Conservation (phyloP, 1,140 invertebrate genomes). For the Drosophila ironensis region DNA sequence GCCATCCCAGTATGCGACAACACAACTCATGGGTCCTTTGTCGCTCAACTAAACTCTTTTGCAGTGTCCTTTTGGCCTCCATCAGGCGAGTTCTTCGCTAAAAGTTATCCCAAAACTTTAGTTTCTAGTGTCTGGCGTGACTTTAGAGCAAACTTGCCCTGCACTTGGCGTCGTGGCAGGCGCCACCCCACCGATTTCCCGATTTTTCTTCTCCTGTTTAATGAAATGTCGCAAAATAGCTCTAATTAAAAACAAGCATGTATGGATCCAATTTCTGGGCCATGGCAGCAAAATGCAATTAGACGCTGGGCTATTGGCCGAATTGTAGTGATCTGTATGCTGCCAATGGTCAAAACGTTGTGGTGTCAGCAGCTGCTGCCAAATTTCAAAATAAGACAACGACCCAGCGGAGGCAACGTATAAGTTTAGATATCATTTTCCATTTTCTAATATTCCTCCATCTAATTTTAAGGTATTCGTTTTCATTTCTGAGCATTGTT, state of each 20-base stretch:
- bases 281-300: slow-evolving; percentile 49
- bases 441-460: too few species aligned
- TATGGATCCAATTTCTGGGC: background rate
- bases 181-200: slow-evolving; percentile 28
- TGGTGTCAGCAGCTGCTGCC: slow-evolving; percentile 53
- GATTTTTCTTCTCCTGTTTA: slow-evolving; percentile 24
- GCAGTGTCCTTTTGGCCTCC: slow-evolving; percentile 4
- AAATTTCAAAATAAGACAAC: slow-evolving; percentile 34
- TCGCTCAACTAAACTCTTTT: slow-evolving; percentile 20
- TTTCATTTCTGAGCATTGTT: background rate
- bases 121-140: slow-evolving; percentile 33
- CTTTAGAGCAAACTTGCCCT: slow-evolving; percentile 25
- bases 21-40: slow-evolving; percentile 13
- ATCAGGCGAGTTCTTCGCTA: slow-evolving; percentile 55
- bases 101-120: slow-evolving; percentile 64
- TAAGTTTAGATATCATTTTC: too few species aligned
- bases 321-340: slow-evolving; percentile 18
- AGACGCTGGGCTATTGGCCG: slow-evolving; percentile 13
- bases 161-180: slow-evolving; percentile 58
- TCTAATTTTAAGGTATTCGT: background rate
- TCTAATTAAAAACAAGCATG: slow-evolving; percentile 71
- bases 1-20: background rate
- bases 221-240: slow-evolving; percentile 62
- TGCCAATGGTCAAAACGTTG: slow-evolving; percentile 50
- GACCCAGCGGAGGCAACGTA: slow-evolving; percentile 10